Percentiles rank a stretch among this genome's conserved stretches.
Conservation (phyloP, 2,888 invertebrate genomes). For the Anodontia alba region DNA sequence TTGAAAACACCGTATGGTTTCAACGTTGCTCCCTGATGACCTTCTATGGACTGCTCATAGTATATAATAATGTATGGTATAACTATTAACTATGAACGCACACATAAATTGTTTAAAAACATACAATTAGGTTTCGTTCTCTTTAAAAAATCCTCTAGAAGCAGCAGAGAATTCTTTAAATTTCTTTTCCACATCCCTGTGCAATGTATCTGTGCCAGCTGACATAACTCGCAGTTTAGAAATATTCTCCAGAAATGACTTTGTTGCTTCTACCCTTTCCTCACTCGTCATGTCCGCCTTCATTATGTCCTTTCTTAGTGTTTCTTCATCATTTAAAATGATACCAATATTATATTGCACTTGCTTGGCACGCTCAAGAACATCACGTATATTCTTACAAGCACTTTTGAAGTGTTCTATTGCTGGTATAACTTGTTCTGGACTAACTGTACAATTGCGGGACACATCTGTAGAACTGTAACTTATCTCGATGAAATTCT, state of each 20-base stretch:
- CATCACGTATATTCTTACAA: slow-evolving; percentile 69
- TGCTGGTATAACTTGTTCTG: slow-evolving; percentile 66
- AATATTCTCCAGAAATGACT: slow-evolving; percentile 70
- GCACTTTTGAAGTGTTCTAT: slow-evolving; percentile 70
- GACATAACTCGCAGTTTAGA: slow-evolving; percentile 68
- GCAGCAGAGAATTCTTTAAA: slow-evolving; percentile 71
- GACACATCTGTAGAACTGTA: slow-evolving; percentile 69
- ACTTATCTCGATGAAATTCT: slow-evolving; percentile 67
- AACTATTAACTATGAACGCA: too few relatives aligned
- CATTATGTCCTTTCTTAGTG: slow-evolving; percentile 68
- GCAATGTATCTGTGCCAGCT: slow-evolving; percentile 67
- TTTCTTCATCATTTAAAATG: slow-evolving; percentile 70
- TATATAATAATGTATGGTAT: too few relatives aligned
- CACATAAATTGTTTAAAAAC: too few relatives aligned
- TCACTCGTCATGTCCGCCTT: slow-evolving; percentile 66
- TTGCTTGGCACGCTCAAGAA: slow-evolving; percentile 67
- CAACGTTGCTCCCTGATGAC: too few relatives aligned
- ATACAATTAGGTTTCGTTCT: slow-evolving; percentile 11
- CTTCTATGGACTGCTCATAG: too few relatives aligned
- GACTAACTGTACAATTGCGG: slow-evolving; percentile 59
- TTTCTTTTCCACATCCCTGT: slow-evolving; percentile 65
- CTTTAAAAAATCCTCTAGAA: slow-evolving; percentile 68
- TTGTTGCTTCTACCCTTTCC: slow-evolving; percentile 68
- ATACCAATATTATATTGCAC: slow-evolving; percentile 68
- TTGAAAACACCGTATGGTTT: too few relatives aligned